These are phyloP conservation scores for Platysternon megacephalum DNA, from an alignment of 2,113 vertebrate genomes.

Conservation along the genomic window DNA sequence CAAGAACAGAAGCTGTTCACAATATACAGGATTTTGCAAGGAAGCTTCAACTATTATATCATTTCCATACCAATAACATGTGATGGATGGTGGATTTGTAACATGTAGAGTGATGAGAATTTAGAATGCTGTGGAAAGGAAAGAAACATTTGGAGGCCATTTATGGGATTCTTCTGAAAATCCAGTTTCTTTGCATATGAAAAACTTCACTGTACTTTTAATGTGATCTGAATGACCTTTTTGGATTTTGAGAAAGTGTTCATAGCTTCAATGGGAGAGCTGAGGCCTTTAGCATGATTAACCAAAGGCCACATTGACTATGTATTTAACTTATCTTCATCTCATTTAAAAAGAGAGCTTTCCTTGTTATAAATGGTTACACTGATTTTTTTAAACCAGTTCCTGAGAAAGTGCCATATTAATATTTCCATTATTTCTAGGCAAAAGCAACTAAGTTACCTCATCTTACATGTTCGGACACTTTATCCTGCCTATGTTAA, in stretches of 20 bases:
- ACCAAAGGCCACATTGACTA: background rate
- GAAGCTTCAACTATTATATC: background rate
- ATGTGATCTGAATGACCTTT: background rate
- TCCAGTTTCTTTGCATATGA: conserved; percentile 50
- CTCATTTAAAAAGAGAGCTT: background rate
- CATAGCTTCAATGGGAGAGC: background rate
- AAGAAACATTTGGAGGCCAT: background rate
- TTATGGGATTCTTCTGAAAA: conserved; percentile 18
- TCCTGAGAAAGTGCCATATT: background rate
- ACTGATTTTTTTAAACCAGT: background rate
- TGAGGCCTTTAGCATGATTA: background rate
- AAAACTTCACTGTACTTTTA: background rate
- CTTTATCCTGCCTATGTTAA: background rate
- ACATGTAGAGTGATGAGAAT: background rate
- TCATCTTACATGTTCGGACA: background rate
- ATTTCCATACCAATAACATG: background rate
- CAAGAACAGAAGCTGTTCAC: background rate
- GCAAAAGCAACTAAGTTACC: background rate
- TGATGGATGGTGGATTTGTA: background rate
- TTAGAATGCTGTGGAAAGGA: background rate
- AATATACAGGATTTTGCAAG: background rate
- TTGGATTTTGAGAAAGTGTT: background rate
- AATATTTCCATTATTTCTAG: background rate
- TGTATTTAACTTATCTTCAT: background rate
- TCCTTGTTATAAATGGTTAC: background rate